Evolutionary conservation across 2,888 invertebrate species (phyloP), one percentile per base, ranked within the genome.

Genomic region (Incurvaria masculella): DNA sequence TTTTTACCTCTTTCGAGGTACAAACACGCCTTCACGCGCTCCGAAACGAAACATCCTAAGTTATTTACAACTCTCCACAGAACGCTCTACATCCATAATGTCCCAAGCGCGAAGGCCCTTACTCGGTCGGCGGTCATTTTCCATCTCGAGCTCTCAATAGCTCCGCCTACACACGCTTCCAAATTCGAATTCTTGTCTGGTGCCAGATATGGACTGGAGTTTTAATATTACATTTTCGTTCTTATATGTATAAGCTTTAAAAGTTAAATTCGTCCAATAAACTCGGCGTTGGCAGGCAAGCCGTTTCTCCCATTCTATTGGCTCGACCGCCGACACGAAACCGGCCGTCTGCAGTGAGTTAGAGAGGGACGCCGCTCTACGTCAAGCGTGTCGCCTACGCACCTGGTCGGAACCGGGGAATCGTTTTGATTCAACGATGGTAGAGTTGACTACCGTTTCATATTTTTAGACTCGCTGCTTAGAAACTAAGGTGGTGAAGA

Each of bases 151-250:
- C 72, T 70, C 67, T 66, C 61, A 61, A 70, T 69, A 69, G 72
- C 78, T 73, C 78, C 78, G 78, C 78, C 78, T 78, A 78, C 78
- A 74, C 76, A 75, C 72, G 73, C 72, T 76, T 78, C 76, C 75
- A 78, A 78, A 78, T 78, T 76, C 75, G 76, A 78, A 78, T 73
- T 72, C 74, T 74, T 71, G 73, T 74, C 66, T 76, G 75, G 76
- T 74, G 76, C 74, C 73, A 73, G 33, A 8, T 33, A 8, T 4
- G 14, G 33, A 33, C 33, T 14, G 33, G 14, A n/a, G n/a, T n/a
- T n/a, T n/a, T n/a, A n/a, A n/a, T n/a, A 33, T 33, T 33, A 33
- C 8, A 33, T 33, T 33, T 33, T 33, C 33, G 33, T 33, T 33
- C 33, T 33, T 33, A 33, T 33, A 33, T 33, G 33, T 14, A n/a